Evolutionary conservation across 2,888 invertebrate genomes (phyloP), one percentile per base, ranked within the genome.

Genomic region (Andricus curvator): DNA sequence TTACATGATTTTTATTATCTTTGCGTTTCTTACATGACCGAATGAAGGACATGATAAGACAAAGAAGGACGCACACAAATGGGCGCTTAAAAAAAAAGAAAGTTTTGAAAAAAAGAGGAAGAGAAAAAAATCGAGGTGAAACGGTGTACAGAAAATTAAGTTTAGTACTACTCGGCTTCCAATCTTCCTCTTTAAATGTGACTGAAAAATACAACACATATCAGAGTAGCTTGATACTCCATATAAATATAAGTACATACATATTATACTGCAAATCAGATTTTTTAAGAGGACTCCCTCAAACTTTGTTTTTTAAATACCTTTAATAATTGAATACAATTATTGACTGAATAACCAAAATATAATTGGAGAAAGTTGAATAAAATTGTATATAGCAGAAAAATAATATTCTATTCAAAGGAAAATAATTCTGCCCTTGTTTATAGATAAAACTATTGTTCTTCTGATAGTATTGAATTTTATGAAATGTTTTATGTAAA

Each of bases 181-280:
- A 86, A 85, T 85, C 81, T 83, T 83, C 83, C 85, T 87, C 80
- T 85, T 84, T 79, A 88, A 88, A 86, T 86, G 81, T 83, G 89
- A 90, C 89, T 90, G 89, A 90, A 87, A 85, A 89, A 89, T 90
- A 88, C 86, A 88, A 90, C 84, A 90, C 90, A 90, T 90, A 90
- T 90, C 89, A 90, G 85, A 85, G 82, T 84, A 86, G 78, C 81
- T 86, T 88, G 85, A 87, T 85, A 85, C 86, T 82, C 78, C 37
- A 78, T 78, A 64, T 37, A 76, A 64, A 48, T 65, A 64, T 83
- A 84, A 81, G 80, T 66, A 70, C 48, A 81, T 82, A 78, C 29
- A 70, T 80, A 81, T 82, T 81, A 82, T 80, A 83, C 80, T 64
- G 64, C 64, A 29, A 79, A 66, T 80, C 77, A 56, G 66, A 80